Percentiles rank a stretch among this genome's conserved stretches.
phyloP scores from a whole-genome alignment of 1,140 invertebrate genomes.

The Arion vulgaris region DNA sequence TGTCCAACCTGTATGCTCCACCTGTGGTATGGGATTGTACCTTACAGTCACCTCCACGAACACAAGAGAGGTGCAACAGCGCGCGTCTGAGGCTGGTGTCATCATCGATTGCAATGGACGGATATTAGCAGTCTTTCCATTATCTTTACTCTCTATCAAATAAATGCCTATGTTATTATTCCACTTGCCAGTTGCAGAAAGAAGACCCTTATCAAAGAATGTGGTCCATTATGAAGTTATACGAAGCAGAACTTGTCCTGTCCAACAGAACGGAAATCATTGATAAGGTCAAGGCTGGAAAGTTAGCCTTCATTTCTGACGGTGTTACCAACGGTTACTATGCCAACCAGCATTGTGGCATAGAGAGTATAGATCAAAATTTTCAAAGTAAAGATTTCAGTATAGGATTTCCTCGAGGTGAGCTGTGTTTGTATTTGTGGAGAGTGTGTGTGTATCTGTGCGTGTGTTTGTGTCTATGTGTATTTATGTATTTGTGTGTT shows the following conservation, averaged over 20 bases:
- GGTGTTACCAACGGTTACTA: conserved; percentile 62
- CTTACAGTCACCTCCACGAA: no score
- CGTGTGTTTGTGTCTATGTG: neutral
- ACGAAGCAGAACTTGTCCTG: conserved; percentile 52
- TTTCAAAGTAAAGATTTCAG: conserved; percentile 62
- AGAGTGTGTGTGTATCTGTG: neutral
- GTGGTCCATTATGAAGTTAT: conserved; percentile 64
- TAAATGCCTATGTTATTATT: no score
- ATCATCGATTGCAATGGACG: no score
- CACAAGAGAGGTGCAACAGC: no score
- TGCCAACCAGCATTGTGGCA: conserved; percentile 55
- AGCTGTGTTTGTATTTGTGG: neutral
- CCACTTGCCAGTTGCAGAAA: conserved; percentile 19
- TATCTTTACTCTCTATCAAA: no score
- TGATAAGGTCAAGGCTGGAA: conserved; percentile 43
- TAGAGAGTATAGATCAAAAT: conserved; percentile 62
- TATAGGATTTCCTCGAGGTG: conserved; percentile 62
- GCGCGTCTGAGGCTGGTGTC: no score
- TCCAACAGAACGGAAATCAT: conserved; percentile 44
- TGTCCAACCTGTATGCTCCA: no score
- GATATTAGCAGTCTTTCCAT: no score
- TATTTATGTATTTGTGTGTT: neutral
- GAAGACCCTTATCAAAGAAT: conserved; percentile 62
- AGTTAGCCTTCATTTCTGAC: conserved; percentile 58
- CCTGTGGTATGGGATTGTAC: no score